Base-by-base conservation (phyloP, 2,113 vertebrate genomes). In the Neolamprologus toae region DNA sequence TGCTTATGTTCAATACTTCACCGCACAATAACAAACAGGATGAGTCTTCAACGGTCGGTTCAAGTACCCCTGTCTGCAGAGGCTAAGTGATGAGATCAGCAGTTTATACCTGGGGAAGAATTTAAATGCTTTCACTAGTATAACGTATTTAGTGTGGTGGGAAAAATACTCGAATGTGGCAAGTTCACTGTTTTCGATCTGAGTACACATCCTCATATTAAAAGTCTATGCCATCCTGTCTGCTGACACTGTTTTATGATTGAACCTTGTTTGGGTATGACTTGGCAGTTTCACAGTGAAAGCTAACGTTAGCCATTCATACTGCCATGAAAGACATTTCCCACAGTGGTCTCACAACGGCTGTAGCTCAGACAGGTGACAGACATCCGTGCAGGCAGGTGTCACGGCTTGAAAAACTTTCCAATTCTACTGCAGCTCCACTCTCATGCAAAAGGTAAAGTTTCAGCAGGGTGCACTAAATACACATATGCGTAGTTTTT, bases 111-210 rank as follows among this genome's bases (percentile, higher is more conserved):
- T 53, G 54, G 76, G 82, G 88, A 89, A 86, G 28, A 19, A 53
- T 55, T 61, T n/a, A 0, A 57, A 26, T 11, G 79, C 79, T 94
- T 90, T 93, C 82, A 78, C 51, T 90, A 89, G 87, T 42, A 5
- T 92, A 95, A 95, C 89, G 89, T 93, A 81, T 85, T 8, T 55
- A 9, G 6, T 93, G 94, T 33, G 93, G 93, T 92, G 23, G 33
- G 47, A 89, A 87, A 85, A 59, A 54, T 6, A 23, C 31, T 85
- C 6, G 19, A 82, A 28, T 91, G 92, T 26, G 92, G 86, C 82
- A 31, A 21, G 21, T 76, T 79, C 10, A 59, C 10, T 10, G 33
- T 84, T 93, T 88, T 95, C 86, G 23, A 2, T 92, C 19, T 94
- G 92, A 95, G 83, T 90, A 31, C 33, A 23, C 21, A 1, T 45